Evolutionary conservation across 2,113 vertebrate genomes (phyloP), one percentile per base, ranked within the genome.

Genomic region (Opisthocomus hoazin): DNA sequence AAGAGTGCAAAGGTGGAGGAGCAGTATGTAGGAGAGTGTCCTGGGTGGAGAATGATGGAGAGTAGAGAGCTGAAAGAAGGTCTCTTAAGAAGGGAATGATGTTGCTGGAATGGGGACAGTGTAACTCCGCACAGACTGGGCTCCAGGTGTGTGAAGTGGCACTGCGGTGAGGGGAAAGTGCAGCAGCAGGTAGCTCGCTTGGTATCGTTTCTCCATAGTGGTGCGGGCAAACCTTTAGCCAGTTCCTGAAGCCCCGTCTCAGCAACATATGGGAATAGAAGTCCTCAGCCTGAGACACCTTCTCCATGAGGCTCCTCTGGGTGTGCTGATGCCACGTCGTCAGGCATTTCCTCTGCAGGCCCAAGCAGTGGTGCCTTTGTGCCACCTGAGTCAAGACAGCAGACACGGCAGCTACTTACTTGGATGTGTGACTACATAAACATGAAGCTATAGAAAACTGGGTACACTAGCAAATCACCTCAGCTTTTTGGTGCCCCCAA

Each of bases 381-480:
- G 99, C 99, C 96, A 98, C 94, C 99, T 99, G 92, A 93, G 80
- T 61, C 89, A 84, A 95, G 86, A 92, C 48, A 97, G 87, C 65
- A 73, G 81, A 93, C 10, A 57, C 1, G 8, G 56, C 34, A 91
- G 64, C 60, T 92, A 16, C 36, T 93, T 93, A 84, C 27, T 58
- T 48, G 51, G 26, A 53, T 37, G 41, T 39, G 8, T 48, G 45
- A 69, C 43, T 51, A 22, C 5, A 4, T 19, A 34, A 79, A 15
- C n/a, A 53, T 13, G 69, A 54, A 75, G 66, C 36, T 81, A 79
- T 34, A 81, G 61, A 89, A 93, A 71, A 90, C 3, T 32, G 8
- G 6, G 29, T 45, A 50, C 22, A 30, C 11, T n/a, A 53, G 26
- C 82, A 86, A 77, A 78, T 20, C 14, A 64, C 19, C 39, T 86